Conservation (phyloP, 2,113 vertebrate genomes). For the Lepisosteus oculatus region DNA sequence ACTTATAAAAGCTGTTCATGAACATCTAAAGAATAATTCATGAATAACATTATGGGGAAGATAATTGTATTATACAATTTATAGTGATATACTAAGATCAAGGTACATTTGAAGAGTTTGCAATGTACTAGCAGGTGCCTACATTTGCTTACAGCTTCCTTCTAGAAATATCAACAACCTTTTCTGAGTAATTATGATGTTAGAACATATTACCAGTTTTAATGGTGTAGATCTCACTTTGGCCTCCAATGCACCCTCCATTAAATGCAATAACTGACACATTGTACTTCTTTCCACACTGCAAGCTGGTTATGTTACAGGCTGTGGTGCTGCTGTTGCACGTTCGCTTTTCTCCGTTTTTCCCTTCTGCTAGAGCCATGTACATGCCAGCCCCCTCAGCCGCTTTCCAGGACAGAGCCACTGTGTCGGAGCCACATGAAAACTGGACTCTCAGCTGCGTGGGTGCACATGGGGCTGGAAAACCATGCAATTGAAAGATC, state of each 20-base stretch:
- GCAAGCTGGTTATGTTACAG: constrained; percentile 52
- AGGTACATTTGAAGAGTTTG: too few species aligned
- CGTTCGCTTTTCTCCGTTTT: constrained; percentile 30
- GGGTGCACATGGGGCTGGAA: constrained; percentile 62
- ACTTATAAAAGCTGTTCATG: too few species aligned
- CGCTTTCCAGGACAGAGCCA: constrained; percentile 53
- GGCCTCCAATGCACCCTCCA: constrained; percentile 48
- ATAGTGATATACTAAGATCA: too few species aligned
- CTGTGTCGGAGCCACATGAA: constrained; percentile 53
- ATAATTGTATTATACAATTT: too few species aligned
- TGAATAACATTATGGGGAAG: too few species aligned
- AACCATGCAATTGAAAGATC: too few species aligned
- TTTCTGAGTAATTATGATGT: background rate
- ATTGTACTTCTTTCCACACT: constrained; percentile 60
- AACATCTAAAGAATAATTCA: too few species aligned
- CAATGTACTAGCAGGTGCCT: too few species aligned
- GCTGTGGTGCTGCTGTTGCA: constrained; percentile 50
- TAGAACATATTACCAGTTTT: constrained; percentile 48
- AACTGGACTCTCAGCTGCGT: constrained; percentile 39
- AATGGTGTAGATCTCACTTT: constrained; percentile 43
- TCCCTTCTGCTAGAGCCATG: constrained; percentile 44
- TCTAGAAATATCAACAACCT: too few species aligned
- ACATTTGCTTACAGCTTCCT: too few species aligned
- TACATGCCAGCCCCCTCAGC: constrained; percentile 54
- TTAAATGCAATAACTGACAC: constrained; percentile 54